Evolutionary conservation across 23 tunicate genomes (phyloP).

Genomic region (Ascidia mentula): DNA sequence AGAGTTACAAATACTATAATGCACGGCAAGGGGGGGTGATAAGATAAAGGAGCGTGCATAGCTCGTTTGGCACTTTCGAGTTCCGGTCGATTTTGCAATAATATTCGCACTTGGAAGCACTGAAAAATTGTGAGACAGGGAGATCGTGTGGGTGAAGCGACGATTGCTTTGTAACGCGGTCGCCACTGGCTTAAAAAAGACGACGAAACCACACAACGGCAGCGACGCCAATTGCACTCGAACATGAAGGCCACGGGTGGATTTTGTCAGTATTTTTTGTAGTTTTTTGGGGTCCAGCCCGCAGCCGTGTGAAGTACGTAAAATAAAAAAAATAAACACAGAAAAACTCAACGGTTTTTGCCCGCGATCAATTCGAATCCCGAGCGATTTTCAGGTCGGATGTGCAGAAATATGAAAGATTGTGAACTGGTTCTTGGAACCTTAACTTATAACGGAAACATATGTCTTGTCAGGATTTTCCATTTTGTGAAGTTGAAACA

Average conservation of each 20-base stretch:
- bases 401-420: too few species aligned
- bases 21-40: constrained; percentile 32
- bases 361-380: too few species aligned
- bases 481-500: constrained; percentile 27
- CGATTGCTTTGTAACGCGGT: neutral
- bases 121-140: too few species aligned
- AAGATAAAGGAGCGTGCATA: constrained; percentile 37
- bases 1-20: constrained; percentile 20
- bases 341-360: too few species aligned
- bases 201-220: neutral
- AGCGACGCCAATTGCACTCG: constrained; percentile 9
- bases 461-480: too few species aligned
- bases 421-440: too few species aligned
- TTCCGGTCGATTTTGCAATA: constrained; percentile 10
- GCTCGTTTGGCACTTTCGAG: constrained; percentile 39
- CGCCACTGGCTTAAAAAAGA: neutral
- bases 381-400: too few species aligned
- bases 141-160: neutral
- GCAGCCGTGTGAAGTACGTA: constrained; percentile 6
- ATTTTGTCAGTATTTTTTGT: neutral
- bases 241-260: neutral
- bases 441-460: too few species aligned
- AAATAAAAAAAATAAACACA: neutral
- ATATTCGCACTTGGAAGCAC: constrained; percentile 13
- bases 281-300: neutral